Evolutionary conservation across 2,113 vertebrate genomes (phyloP).

Genomic region (Pandion haliaetus): DNA sequence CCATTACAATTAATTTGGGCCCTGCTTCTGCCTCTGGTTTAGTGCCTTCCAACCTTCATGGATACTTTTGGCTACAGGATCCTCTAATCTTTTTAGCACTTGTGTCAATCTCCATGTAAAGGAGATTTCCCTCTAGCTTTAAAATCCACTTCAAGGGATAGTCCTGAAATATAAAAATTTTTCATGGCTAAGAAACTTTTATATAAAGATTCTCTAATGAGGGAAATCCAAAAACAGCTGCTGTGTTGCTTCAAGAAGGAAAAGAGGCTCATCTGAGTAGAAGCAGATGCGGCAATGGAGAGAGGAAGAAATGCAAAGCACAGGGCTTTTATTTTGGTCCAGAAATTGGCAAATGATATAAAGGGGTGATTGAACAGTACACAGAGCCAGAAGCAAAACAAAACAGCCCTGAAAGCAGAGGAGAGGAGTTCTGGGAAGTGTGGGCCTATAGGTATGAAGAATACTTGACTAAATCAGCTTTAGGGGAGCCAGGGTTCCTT

Average conservation of each 20-base stretch:
- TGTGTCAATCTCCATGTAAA: not conserved
- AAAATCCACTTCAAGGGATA: constrained; percentile 22
- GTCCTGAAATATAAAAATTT: constrained; percentile 54
- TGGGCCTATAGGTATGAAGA: not conserved
- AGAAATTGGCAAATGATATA: not conserved
- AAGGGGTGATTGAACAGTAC: not conserved
- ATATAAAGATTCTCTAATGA: constrained; percentile 44
- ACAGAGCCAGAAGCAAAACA: constrained; percentile 2
- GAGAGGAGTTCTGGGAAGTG: not conserved
- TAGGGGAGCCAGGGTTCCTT: not conserved
- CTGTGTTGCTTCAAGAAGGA: not conserved
- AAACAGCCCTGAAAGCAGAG: not conserved
- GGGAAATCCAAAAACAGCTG: constrained; percentile 60
- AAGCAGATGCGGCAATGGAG: not conserved
- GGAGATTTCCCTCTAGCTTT: constrained; percentile 35
- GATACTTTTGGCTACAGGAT: not conserved
- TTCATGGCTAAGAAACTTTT: constrained; percentile 26
- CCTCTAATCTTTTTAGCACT: not conserved
- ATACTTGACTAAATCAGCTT: fast-evolving
- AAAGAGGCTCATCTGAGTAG: constrained; percentile 17
- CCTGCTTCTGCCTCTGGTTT: not conserved
- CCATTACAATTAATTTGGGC: not conserved
- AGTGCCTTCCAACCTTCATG: not conserved
- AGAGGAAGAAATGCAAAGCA: constrained; percentile 43
- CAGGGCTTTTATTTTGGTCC: constrained; percentile 29